These are phyloP conservation scores for Drosophila diplacantha DNA, from an alignment of 2,888 invertebrate genomes.

Conservation along the genomic window DNA sequence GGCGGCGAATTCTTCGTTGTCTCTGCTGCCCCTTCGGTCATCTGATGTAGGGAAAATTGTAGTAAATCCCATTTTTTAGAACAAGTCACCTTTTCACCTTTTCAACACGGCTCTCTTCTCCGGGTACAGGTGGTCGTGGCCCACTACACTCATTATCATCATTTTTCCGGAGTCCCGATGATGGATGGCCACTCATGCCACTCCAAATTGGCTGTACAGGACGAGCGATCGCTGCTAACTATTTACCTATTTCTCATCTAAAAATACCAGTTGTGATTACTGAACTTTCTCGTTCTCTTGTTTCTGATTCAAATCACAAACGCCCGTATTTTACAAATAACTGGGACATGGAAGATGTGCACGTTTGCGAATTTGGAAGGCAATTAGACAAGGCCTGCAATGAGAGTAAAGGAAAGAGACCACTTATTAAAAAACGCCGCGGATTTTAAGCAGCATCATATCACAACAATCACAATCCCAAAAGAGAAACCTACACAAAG, in stretches of 20 bases:
- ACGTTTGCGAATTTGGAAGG: slow-evolving; percentile 75
- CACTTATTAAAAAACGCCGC: background rate
- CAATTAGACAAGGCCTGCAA: slow-evolving; percentile 78
- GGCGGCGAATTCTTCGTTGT: slow-evolving; percentile 80
- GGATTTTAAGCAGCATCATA: background rate
- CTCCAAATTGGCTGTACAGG: slow-evolving; percentile 55
- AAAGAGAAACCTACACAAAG: background rate
- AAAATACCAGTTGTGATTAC: slow-evolving; percentile 49
- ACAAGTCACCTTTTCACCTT: slow-evolving; percentile 65
- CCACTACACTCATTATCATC: slow-evolving; percentile 79
- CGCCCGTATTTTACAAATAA: slow-evolving; percentile 75
- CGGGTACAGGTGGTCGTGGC: slow-evolving; percentile 90
- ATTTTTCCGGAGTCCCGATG: slow-evolving; percentile 76
- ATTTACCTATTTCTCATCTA: slow-evolving; percentile 31
- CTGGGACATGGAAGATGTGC: slow-evolving; percentile 76
- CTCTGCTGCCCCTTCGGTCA: slow-evolving; percentile 77
- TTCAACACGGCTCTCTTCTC: slow-evolving; percentile 80
- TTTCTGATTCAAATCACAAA: slow-evolving; percentile 71
- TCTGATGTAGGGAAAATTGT: slow-evolving; percentile 53
- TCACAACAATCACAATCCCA: background rate
- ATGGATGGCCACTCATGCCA: slow-evolving; percentile 78
- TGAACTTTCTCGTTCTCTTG: slow-evolving; percentile 31
- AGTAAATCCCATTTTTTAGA: too few relatives aligned
- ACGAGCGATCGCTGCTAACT: slow-evolving; percentile 30
- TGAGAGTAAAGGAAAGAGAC: slow-evolving; percentile 2